These are phyloP conservation scores for Apis cerana DNA, from an alignment of 1,140 invertebrate genomes.

Conservation along the genomic window DNA sequence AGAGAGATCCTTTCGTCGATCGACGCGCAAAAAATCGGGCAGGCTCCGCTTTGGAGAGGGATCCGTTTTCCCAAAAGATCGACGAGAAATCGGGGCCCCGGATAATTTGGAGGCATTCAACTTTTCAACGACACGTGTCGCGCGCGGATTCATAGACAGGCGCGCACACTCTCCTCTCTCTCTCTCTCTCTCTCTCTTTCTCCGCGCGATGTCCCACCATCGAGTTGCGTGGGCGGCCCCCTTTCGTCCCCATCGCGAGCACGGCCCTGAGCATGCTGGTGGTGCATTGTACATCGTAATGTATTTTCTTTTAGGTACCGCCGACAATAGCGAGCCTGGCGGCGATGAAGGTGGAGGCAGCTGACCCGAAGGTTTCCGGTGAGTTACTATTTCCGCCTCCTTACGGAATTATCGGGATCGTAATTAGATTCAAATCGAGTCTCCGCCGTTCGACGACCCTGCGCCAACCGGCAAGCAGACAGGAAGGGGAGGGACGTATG, in stretches of 20 bases:
- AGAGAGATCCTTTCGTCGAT: background rate
- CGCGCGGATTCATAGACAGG: conserved; percentile 1
- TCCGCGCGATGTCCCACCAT: background rate
- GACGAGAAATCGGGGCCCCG: background rate
- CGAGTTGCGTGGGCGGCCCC: conserved; percentile 50
- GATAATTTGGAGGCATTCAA: conserved; percentile 40
- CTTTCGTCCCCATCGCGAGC: conserved; percentile 44
- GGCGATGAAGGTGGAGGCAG: conserved; percentile 78
- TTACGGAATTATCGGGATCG: conserved; percentile 71
- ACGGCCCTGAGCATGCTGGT: conserved; percentile 64
- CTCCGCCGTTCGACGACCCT: conserved; percentile 68
- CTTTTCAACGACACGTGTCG: conserved; percentile 44
- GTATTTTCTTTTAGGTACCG: conserved; percentile 76
- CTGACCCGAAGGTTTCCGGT: conserved; percentile 81
- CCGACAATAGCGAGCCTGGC: conserved; percentile 79
- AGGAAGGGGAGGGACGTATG: conserved; percentile 17
- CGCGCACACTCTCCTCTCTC: background rate
- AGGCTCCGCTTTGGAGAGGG: background rate
- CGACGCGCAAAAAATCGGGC: background rate
- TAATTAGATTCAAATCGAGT: conserved; percentile 72
- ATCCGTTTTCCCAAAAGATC: background rate
- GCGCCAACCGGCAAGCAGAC: conserved; percentile 11
- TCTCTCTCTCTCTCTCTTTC: background rate
- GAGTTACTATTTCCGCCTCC: conserved; percentile 77
- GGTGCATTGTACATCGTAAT: conserved; percentile 71